Base-by-base conservation (phyloP, 2,113 vertebrate species). In the Marmota monax region DNA sequence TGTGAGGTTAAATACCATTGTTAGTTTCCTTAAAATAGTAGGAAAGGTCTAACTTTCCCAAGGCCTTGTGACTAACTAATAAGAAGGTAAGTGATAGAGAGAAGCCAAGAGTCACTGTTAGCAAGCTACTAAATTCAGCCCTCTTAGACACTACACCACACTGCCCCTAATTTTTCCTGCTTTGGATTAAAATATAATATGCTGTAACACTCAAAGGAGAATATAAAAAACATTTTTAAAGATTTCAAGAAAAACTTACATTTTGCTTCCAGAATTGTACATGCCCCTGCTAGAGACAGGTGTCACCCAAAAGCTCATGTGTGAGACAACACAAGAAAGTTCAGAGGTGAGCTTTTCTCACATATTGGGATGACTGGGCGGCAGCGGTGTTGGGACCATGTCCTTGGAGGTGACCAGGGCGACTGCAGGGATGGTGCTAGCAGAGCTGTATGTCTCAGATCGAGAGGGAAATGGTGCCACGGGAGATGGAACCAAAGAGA, bases 381-480 rank as follows among this genome's bases (percentile, higher is more conserved):
- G 87, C 5, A 0, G 72, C 23, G 1, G 61, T 23, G 18, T 16
- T 1, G 29, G 32, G 70, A 0, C 1, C 12, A 84, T 95, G 97
- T 90, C 96, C 65, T 90, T 97, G 92, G 95, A 98, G 42, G 96
- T 97, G 70, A 70, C 76, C 53, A 25, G 61, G 53, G 85, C 74
- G 2, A 48, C 96, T 2, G 85, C 97, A 3, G 91, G 23, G 34
- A 96, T 97, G 96, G 96, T 97, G 8, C 96, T 97, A 8, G 99
- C 98, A 84, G 99, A 99, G 97, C 88, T 99, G 4, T 99, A 99
- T 0, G 99, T 99, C 53, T 99, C 99, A 0, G 99, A 99, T 53
- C 99, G 99, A 94, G 98, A 99, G 84, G 99, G 99, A 74, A 99
- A 37, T 0, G 99, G 99, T 93, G 96, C 97, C 72, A 98, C 98